Evolutionary conservation across 2,888 invertebrate genomes (phyloP).

Genomic region (Perizoma flavofasciatum): DNA sequence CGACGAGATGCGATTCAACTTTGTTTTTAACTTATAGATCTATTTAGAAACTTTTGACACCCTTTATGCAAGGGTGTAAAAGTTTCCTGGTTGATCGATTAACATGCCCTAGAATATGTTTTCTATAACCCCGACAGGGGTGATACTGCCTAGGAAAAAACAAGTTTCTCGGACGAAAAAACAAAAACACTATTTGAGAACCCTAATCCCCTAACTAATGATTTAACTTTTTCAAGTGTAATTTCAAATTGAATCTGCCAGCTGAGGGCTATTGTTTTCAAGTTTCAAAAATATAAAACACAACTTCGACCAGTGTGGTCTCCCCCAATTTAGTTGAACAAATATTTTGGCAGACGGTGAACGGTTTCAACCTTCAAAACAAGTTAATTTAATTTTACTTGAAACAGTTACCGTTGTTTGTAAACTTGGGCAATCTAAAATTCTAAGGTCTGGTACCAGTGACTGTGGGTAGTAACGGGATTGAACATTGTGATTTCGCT

Average conservation of each 20-base stretch:
- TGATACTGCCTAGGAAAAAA: too few species aligned
- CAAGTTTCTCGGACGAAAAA: too few species aligned
- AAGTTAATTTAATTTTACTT: slow-evolving; percentile 15
- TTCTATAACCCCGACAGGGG: too few species aligned
- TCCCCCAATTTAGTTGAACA: slow-evolving; percentile 5
- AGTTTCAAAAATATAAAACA: neutral
- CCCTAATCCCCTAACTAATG: too few species aligned
- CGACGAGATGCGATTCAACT: slow-evolving; percentile 25
- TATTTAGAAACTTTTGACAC: neutral
- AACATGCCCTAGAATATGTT: too few species aligned
- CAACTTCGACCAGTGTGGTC: slow-evolving; percentile 4
- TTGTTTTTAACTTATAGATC: slow-evolving; percentile 1
- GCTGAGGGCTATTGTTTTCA: too few species aligned
- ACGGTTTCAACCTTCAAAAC: slow-evolving; percentile 11
- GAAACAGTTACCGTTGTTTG: neutral
- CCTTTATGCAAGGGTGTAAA: too few species aligned
- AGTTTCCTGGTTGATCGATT: too few species aligned
- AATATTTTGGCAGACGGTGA: slow-evolving; percentile 10
- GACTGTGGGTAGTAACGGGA: too few species aligned
- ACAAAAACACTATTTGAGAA: too few species aligned
- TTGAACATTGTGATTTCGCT: too few species aligned
- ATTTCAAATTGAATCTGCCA: too few species aligned
- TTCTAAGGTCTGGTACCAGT: neutral
- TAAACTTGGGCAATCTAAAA: neutral
- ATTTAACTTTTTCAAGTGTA: neutral